These are phyloP conservation scores for Hanleya hanleyi DNA, from an alignment of 2,888 invertebrate genomes.

Conservation along the genomic window DNA sequence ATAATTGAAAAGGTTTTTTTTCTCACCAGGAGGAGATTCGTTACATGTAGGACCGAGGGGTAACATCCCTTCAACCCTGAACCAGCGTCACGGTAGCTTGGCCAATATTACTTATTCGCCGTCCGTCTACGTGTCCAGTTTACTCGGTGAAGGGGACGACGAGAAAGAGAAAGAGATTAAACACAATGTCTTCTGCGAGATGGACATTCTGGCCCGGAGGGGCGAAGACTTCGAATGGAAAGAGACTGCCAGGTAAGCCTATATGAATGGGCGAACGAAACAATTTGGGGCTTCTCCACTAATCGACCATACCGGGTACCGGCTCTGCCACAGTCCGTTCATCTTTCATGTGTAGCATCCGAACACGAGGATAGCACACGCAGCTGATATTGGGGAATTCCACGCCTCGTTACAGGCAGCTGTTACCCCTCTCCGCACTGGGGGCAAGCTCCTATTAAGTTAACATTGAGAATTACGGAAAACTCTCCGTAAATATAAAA, in stretches of 20 bases:
- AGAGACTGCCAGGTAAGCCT: constrained; percentile 87
- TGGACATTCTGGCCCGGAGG: constrained; percentile 91
- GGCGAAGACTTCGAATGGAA: constrained; percentile 88
- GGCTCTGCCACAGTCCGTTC: no score
- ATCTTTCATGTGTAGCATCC: background rate
- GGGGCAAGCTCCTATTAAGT: no score
- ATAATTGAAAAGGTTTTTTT: no score
- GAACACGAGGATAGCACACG: background rate
- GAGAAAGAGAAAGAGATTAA: constrained; percentile 86
- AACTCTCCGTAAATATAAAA: no score
- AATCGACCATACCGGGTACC: no score
- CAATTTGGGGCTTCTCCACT: no score
- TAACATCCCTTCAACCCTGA: background rate
- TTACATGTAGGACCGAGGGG: background rate
- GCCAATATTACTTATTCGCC: constrained; percentile 1
- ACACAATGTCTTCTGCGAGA: constrained; percentile 97
- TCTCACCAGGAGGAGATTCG: no score
- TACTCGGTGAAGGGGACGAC: constrained; percentile 38
- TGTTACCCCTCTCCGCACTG: no score
- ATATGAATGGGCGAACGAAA: no score
- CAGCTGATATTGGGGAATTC: background rate
- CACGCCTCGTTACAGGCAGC: no score
- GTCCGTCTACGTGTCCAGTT: background rate
- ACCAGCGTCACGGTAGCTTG: constrained; percentile 6
- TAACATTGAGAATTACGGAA: no score